Percentiles rank a stretch among this genome's conserved stretches.
These are phyloP conservation scores for Abscondita cerata DNA, from an alignment of 2,888 invertebrate genomes.

Conservation along the genomic window DNA sequence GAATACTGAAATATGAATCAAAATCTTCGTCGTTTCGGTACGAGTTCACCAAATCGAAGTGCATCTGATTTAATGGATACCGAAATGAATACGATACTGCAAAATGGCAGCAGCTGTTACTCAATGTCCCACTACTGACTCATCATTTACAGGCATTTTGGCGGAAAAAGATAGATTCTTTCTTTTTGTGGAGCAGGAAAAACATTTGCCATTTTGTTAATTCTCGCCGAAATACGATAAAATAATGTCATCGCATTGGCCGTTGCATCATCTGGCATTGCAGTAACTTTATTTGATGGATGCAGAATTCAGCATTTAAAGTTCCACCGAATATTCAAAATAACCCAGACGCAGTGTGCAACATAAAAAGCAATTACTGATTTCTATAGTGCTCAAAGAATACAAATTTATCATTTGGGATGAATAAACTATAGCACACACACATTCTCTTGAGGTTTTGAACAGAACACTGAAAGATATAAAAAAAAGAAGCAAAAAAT, in stretches of 20 bases:
- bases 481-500: not conserved
- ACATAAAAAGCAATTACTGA: conserved; percentile 42
- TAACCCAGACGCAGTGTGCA: conserved; percentile 46
- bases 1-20: too few relatives aligned
- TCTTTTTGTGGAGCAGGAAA: conserved; percentile 45
- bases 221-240: conserved; percentile 43
- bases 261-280: conserved; percentile 56
- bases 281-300: conserved; percentile 52
- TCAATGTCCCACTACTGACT: conserved; percentile 35
- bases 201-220: conserved; percentile 45
- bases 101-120: conserved; percentile 27
- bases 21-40: conserved; percentile 45
- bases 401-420: conserved; percentile 53
- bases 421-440: conserved; percentile 53
- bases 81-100: conserved; percentile 31
- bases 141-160: conserved; percentile 28
- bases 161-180: conserved; percentile 15
- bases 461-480: conserved; percentile 40
- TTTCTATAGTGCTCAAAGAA: conserved; percentile 43
- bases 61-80: conserved; percentile 28
- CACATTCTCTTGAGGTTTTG: conserved; percentile 48
- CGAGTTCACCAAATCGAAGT: conserved; percentile 39
- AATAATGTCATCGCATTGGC: conserved; percentile 49
- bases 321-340: conserved; percentile 44
- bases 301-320: conserved; percentile 51